Conservation (phyloP, 2,113 vertebrate genomes). For the Notothenia coriiceps region DNA sequence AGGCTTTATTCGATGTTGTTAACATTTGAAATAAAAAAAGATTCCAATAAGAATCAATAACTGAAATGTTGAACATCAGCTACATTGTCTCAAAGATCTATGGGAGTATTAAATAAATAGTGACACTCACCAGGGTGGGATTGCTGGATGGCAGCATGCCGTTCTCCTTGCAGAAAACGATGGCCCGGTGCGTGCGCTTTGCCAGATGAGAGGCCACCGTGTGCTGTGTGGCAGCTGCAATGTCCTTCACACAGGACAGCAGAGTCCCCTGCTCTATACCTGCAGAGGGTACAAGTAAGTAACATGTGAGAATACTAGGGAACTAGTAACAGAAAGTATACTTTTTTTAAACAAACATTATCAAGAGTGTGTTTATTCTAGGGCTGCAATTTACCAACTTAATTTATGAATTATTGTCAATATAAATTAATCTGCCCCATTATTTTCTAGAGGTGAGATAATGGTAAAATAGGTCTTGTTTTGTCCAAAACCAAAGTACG, state of each 20-base stretch:
- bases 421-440: too few species aligned
- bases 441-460: too few species aligned
- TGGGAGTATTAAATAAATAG: background rate
- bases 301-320: background rate
- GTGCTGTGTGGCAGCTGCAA: conserved; percentile 91
- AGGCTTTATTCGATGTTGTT: too few species aligned
- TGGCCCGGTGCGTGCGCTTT: conserved; percentile 89
- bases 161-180: conserved; percentile 90
- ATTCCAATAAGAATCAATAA: background rate
- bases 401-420: too few species aligned
- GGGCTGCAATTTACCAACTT: too few species aligned
- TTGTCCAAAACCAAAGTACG: too few species aligned
- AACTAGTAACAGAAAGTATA: background rate
- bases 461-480: too few species aligned
- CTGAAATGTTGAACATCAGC: background rate
- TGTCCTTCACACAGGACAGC: conserved; percentile 88
- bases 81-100: background rate
- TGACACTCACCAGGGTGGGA: conserved; percentile 87
- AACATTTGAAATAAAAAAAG: too few species aligned
- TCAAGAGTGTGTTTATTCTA: background rate
- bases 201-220: conserved; percentile 86
- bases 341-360: background rate
- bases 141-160: conserved; percentile 78
- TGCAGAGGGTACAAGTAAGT: conserved; percentile 51
- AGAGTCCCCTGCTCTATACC: conserved; percentile 87